phyloP scores from a whole-genome alignment of 2,113 vertebrate genomes.

The Perca schrenkii region DNA sequence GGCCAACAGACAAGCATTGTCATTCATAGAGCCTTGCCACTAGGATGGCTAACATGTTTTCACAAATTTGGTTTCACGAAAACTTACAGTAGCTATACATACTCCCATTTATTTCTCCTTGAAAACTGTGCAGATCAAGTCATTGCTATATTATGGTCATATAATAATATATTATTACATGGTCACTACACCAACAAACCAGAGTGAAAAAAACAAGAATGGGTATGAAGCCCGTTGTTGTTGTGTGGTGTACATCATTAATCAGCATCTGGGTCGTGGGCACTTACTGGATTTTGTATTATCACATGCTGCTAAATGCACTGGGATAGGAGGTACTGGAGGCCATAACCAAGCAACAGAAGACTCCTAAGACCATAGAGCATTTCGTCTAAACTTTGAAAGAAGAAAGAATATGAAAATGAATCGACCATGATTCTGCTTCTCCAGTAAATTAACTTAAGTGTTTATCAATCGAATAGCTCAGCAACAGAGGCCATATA shows the following conservation, averaged over 20 bases:
- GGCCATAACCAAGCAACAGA: neutral
- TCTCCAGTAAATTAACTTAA: neutral
- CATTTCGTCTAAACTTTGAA: neutral
- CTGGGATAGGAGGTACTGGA: neutral
- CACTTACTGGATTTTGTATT: neutral
- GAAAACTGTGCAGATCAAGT: no score
- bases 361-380: neutral
- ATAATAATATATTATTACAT: no score
- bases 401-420: neutral
- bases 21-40: no score
- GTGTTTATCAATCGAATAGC: neutral
- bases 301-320: neutral
- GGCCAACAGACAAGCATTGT: neutral
- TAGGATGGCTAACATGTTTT: neutral
- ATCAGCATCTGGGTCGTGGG: no score
- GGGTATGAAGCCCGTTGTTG: no score
- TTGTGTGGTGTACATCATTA: no score
- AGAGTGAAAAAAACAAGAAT: no score
- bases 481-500: neutral
- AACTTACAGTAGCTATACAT: neutral
- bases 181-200: no score
- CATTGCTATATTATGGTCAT: no score
- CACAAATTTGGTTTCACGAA: neutral
- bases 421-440: neutral
- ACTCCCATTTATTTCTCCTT: no score